Conservation (phyloP, 2,113 vertebrate species). For the Euleptes europaea region DNA sequence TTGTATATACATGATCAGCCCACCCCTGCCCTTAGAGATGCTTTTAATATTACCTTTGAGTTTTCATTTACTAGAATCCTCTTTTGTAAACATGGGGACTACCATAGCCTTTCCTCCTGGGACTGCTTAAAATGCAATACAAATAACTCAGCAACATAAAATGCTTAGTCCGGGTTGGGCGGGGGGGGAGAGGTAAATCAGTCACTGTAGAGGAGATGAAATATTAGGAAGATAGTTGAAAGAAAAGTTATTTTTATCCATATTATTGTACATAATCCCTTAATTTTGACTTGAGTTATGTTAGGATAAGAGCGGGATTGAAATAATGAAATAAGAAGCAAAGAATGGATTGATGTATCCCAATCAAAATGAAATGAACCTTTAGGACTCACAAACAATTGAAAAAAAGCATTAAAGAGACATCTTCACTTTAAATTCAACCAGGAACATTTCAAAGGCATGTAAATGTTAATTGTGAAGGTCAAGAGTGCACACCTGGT, state of each 20-base stretch:
- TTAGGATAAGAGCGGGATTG: conserved; percentile 6
- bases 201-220: neutral
- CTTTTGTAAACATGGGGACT: neutral
- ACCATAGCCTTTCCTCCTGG: neutral
- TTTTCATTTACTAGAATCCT: conserved; percentile 5
- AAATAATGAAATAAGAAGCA: conserved; percentile 15
- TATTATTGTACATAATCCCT: conserved; percentile 4
- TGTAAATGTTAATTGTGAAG: conserved; percentile 19
- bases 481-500: rapidly evolving
- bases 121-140: neutral
- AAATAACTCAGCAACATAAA: neutral
- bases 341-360: neutral
- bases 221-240: neutral
- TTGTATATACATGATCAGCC: neutral
- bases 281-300: conserved; percentile 18
- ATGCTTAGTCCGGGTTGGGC: conserved; percentile 7
- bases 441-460: neutral
- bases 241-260: conserved; percentile 23
- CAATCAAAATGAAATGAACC: neutral
- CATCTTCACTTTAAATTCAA: neutral
- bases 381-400: neutral
- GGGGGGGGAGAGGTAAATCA: neutral
- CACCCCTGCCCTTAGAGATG: neutral
- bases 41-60: neutral
- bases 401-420: neutral